Evolutionary conservation across 1,140 invertebrate genomes (phyloP).

Genomic region (Macrobrachium rosenbergii): DNA sequence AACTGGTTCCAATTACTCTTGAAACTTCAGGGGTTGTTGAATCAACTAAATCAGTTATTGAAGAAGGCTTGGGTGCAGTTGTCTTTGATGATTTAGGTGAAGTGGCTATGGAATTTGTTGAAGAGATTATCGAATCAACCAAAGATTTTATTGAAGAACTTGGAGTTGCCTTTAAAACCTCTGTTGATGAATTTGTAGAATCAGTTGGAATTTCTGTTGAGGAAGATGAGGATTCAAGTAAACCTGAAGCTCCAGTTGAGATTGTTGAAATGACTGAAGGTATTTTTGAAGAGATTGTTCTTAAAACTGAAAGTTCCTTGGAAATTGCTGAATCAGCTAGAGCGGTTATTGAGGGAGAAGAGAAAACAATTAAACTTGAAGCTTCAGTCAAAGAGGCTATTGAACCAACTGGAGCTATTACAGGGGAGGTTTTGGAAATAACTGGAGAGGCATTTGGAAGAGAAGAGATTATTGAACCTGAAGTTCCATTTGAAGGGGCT

Average conservation of each 20-base stretch:
- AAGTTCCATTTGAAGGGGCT: not conserved
- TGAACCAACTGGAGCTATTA: not conserved
- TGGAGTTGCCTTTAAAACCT: not conserved
- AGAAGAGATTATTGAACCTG: not conserved
- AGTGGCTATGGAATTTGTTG: not conserved
- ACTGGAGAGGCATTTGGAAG: not conserved
- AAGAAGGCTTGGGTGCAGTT: not conserved
- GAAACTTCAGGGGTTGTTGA: too few species aligned
- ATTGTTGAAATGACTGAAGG: too few species aligned
- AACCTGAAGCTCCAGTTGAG: too few species aligned
- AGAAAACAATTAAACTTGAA: not conserved
- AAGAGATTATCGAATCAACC: not conserved
- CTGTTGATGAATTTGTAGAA: not conserved
- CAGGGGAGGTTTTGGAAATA: not conserved
- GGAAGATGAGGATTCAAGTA: too few species aligned
- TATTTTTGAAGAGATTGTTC: too few species aligned
- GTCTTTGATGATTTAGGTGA: not conserved
- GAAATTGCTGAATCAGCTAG: too few species aligned
- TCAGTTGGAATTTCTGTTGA: too few species aligned
- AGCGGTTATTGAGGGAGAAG: not conserved
- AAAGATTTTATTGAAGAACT: not conserved
- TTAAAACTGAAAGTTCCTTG: too few species aligned
- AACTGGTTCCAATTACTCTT: not conserved
- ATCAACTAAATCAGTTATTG: too few species aligned
- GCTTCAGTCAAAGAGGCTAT: too few species aligned